phyloP scores from a whole-genome alignment of 2,888 invertebrate genomes.

The Embidobia sp. region DNA sequence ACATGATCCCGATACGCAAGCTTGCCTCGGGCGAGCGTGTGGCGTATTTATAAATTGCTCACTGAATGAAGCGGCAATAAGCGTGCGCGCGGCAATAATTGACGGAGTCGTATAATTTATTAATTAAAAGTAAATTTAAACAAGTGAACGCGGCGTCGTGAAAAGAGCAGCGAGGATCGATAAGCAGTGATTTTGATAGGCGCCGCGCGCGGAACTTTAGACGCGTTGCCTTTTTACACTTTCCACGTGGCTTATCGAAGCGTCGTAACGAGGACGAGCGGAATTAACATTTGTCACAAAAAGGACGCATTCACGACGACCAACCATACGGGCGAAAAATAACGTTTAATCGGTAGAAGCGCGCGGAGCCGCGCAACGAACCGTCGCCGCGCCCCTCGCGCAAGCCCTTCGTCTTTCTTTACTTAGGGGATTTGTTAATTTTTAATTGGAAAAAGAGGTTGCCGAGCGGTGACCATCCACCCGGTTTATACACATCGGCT shows the following conservation, averaged over 20 bases:
- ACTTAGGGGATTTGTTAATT: constrained; percentile 77
- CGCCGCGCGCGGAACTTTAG: constrained; percentile 28
- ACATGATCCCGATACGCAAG: too few relatives aligned
- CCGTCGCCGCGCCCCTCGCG: constrained; percentile 66
- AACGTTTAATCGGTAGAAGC: constrained; percentile 80
- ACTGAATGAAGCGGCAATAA: background rate
- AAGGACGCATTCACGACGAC: constrained; percentile 49
- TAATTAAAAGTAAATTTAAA: constrained; percentile 50
- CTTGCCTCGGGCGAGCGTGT: background rate
- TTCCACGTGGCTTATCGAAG: constrained; percentile 58
- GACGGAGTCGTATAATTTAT: constrained; percentile 40
- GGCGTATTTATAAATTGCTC: constrained; percentile 9
- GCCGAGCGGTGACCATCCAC: constrained; percentile 41
- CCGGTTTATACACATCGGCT: constrained; percentile 43
- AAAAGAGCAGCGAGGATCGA: constrained; percentile 38
- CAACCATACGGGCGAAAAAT: constrained; percentile 70
- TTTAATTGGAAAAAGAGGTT: constrained; percentile 79
- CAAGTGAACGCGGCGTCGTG: constrained; percentile 38
- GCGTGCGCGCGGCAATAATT: constrained; percentile 18
- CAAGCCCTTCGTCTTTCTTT: constrained; percentile 61
- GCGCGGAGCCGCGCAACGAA: constrained; percentile 72
- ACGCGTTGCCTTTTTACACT: constrained; percentile 34
- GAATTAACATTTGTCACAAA: constrained; percentile 72
- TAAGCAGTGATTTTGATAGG: constrained; percentile 50
- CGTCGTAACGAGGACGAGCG: constrained; percentile 68